Percentiles rank a stretch among this genome's conserved stretches.
Evolutionary conservation across 2,888 invertebrate genomes (phyloP).

Genomic region (Eulithis prunata): DNA sequence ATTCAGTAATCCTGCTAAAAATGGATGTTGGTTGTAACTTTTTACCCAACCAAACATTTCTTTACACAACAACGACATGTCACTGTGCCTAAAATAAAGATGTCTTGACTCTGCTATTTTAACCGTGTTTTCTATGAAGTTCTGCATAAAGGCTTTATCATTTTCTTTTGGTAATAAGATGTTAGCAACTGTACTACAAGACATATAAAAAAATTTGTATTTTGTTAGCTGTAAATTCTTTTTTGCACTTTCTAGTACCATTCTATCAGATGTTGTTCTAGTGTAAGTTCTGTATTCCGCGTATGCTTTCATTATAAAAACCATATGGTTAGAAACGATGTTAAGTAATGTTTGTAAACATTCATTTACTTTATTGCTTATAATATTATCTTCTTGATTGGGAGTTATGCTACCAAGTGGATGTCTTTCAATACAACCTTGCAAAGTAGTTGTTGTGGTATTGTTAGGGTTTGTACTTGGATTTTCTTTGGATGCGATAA

Average conservation of each 20-base stretch:
- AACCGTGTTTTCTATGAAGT: slow-evolving; percentile 48
- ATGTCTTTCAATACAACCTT: not conserved
- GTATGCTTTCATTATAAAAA: slow-evolving; percentile 45
- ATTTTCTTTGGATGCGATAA: not conserved
- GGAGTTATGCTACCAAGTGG: not conserved
- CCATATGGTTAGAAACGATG: slow-evolving; percentile 46
- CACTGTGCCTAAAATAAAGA: slow-evolving; percentile 12
- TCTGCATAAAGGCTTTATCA: slow-evolving; percentile 45
- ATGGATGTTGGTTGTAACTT: slow-evolving; percentile 29
- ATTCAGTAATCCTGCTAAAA: slow-evolving; percentile 13
- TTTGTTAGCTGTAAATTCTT: slow-evolving; percentile 41
- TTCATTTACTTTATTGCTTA: slow-evolving; percentile 13
- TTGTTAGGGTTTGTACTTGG: slow-evolving; percentile 4
- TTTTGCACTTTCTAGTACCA: slow-evolving; percentile 23
- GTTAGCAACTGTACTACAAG: slow-evolving; percentile 46
- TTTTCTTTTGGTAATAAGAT: slow-evolving; percentile 54
- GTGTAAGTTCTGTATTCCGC: slow-evolving; percentile 26
- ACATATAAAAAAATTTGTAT: slow-evolving; percentile 49
- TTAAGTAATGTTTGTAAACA: slow-evolving; percentile 30
- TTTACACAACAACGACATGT: slow-evolving; percentile 41
- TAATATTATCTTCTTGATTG: slow-evolving; percentile 7
- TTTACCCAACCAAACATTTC: slow-evolving; percentile 55
- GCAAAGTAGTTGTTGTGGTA: not conserved
- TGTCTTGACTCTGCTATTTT: slow-evolving; percentile 35
- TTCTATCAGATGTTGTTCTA: slow-evolving; percentile 11